Conservation (phyloP, 2,797 vertebrate genomes). For the Sebastes wilsoni region DNA sequence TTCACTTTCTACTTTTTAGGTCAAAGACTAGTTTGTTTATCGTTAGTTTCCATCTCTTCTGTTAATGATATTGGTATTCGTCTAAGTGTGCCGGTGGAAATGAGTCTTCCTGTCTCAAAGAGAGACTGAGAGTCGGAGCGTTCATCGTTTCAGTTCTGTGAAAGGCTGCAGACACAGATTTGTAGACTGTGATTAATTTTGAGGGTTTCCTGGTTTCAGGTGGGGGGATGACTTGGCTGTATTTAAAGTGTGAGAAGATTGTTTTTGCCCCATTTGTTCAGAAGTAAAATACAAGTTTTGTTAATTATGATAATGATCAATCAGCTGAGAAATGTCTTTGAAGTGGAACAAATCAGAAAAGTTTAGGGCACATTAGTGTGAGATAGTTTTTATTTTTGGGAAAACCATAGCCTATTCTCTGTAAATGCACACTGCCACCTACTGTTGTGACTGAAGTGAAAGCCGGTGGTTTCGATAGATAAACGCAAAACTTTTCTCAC, state of each 20-base stretch:
- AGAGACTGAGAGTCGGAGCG: background rate
- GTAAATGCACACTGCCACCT: constrained; percentile 28
- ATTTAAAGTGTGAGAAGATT: constrained; percentile 3
- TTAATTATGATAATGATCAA: background rate
- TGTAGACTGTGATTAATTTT: constrained; percentile 35
- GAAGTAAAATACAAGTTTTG: background rate
- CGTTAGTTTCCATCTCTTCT: background rate
- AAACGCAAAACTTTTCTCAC: background rate
- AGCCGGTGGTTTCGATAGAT: background rate
- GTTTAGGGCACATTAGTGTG: background rate
- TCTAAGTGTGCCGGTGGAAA: background rate
- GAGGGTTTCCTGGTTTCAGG: constrained; percentile 57
- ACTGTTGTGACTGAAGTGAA: constrained; percentile 12
- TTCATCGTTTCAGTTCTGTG: background rate
- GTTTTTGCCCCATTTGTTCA: background rate
- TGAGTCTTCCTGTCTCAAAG: background rate
- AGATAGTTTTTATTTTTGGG: background rate
- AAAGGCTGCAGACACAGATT: constrained; percentile 25
- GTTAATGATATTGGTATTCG: background rate
- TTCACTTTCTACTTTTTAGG: background rate
- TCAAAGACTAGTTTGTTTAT: background rate
- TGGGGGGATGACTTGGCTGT: constrained; percentile 5
- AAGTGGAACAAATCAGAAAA: background rate
- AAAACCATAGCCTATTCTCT: background rate
- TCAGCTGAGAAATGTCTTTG: background rate